Base-by-base conservation (phyloP, 2,113 vertebrate genomes). In the Rafetus swinhoei region DNA sequence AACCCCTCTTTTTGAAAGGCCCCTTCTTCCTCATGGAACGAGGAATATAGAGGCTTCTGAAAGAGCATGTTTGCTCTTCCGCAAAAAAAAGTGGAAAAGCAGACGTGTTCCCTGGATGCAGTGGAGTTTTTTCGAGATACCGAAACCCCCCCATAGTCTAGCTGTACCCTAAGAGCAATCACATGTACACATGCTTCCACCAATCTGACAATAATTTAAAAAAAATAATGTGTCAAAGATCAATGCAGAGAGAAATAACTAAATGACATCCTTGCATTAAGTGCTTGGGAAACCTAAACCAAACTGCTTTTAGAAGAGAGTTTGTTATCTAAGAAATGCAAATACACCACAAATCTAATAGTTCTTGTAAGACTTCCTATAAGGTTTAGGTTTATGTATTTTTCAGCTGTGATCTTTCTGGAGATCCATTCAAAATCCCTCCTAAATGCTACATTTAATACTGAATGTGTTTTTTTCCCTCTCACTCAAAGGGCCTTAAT, bases 101-200 rank as follows among this genome's bases (percentile, higher is more conserved):
- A 45, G 5, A 45, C 45, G 5, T 45, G 45, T 45, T 45, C 45
- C 45, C 45, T 45, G 45, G 45, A 45, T 45, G 45, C 6, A 7
- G 45, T 7, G 45, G 45, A 45, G 45, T 45, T 45, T 45, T 45
- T 45, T 45, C 45, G 45, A 45, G 45, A 45, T 45, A 45, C 45
- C 5, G 45, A 45, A 45, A 45, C 6, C 45, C 45, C 45, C 45
- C 45, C 45, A 45, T 6, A 45, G 45, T 45, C 45, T 45, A 45
- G 45, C 45, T 45, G 45, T 45, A 45, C 45, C 97, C 95, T 87
- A 94, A 90, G 91, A 95, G 82, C 56, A 92, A 97, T 95, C 96
- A 96, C 86, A 96, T 91, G 97, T 96, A 95, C 91, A 96, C 93
- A 96, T 53, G 82, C 87, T 95, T 87, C 92, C 87, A 85, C 90